Conservation (phyloP, 1,140 invertebrate genomes). For the Macrosteles quadrilineatus region DNA sequence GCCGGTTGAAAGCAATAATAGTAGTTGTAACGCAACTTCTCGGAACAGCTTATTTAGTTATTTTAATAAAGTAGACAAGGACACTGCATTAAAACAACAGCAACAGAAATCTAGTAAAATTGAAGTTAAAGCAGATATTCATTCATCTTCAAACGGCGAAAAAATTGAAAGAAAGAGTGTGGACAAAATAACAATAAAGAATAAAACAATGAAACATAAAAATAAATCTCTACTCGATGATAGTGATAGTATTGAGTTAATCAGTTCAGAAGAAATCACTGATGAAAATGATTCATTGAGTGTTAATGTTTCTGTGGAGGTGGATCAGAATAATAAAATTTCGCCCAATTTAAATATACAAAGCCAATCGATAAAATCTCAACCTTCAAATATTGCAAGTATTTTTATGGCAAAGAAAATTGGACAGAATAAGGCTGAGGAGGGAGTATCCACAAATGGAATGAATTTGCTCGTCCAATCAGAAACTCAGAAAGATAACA, state of each 20-base stretch:
- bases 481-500: no score
- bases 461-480: no score
- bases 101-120: not conserved
- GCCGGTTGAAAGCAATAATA: not conserved
- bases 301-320: not conserved
- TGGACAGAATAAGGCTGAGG: not conserved
- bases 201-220: not conserved
- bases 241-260: conserved; percentile 11
- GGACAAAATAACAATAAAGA: not conserved
- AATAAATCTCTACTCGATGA: conserved; percentile 1
- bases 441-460: not conserved
- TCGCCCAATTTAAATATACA: not conserved
- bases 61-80: conserved; percentile 26
- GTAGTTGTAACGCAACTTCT: not conserved
- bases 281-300: conserved; percentile 8
- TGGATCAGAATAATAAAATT: not conserved
- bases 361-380: not conserved
- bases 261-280: conserved; percentile 13
- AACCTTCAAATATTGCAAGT: not conserved
- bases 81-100: not conserved
- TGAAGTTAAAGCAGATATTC: not conserved
- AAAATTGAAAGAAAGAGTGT: not conserved
- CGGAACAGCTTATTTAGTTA: conserved; percentile 13
- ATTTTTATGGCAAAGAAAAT: not conserved
- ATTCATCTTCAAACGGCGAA: not conserved